Evolutionary conservation across 2,888 invertebrate species (phyloP).

Genomic region (Pyralis farinalis): DNA sequence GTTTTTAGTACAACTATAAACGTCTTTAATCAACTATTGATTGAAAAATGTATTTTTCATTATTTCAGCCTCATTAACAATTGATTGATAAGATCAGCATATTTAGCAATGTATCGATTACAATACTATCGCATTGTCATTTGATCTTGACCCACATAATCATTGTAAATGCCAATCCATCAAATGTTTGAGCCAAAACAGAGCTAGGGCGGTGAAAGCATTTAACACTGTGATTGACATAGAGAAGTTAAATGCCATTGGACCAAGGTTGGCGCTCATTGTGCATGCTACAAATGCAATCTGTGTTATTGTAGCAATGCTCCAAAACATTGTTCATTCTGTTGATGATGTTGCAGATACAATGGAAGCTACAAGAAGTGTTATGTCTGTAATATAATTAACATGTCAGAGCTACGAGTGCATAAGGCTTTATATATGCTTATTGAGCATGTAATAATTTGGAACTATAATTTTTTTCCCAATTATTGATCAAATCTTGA

Average conservation of each 20-base stretch:
- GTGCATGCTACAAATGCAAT: constrained; percentile 31
- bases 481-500: no score
- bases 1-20: no score
- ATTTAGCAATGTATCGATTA: constrained; percentile 15
- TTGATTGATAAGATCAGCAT: constrained; percentile 4
- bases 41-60: no score
- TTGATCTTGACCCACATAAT: constrained; percentile 63
- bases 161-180: constrained; percentile 42
- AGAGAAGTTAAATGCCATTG: constrained; percentile 54
- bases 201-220: constrained; percentile 49
- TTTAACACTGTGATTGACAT: constrained; percentile 51
- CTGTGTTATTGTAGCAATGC: constrained; percentile 14
- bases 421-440: no score
- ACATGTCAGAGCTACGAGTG: no score
- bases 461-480: no score
- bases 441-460: no score
- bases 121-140: constrained; percentile 11
- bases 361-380: no score
- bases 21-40: no score
- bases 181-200: constrained; percentile 49
- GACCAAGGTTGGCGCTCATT: constrained; percentile 56
- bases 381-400: no score
- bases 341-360: no score
- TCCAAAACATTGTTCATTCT: constrained; percentile 5
- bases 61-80: constrained; percentile 4